A percentile compares a stretch with the other conserved stretches of the same genome.
phyloP scores from a whole-genome alignment of 2,888 invertebrate species.

The Nymphalis urticae region DNA sequence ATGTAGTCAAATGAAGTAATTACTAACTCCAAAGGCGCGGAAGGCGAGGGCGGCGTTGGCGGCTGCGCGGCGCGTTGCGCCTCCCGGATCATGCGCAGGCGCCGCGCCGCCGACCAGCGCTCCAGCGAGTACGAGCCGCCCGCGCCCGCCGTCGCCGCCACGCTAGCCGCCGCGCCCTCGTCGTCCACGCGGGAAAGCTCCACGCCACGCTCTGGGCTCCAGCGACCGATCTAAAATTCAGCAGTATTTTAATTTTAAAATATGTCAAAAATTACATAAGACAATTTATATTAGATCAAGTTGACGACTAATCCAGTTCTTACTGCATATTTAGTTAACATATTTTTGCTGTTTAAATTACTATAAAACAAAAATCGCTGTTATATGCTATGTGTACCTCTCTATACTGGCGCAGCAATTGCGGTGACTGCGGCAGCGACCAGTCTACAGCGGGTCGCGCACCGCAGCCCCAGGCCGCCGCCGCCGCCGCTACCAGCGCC shows the following conservation, averaged over 20 bases:
- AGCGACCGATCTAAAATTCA: slow-evolving; percentile 61
- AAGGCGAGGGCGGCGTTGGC: slow-evolving; percentile 20
- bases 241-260: no score
- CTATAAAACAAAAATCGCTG: neutral
- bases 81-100: slow-evolving; percentile 74
- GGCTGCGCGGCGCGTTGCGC: slow-evolving; percentile 63
- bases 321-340: neutral
- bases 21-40: slow-evolving; percentile 40
- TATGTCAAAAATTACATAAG: no score
- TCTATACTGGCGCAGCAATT: slow-evolving; percentile 70
- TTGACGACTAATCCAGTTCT: neutral
- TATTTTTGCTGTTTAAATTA: no score
- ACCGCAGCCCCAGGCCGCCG: slow-evolving; percentile 74
- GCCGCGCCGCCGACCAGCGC: slow-evolving; percentile 74
- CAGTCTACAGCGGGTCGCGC: slow-evolving; percentile 74
- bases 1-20: no score
- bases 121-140: slow-evolving; percentile 70
- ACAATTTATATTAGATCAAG: neutral
- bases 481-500: slow-evolving; percentile 78
- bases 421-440: slow-evolving; percentile 76
- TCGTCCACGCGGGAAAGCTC: slow-evolving; percentile 65
- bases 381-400: slow-evolving; percentile 56
- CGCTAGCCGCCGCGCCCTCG: slow-evolving; percentile 51
- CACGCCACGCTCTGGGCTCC: slow-evolving; percentile 71
- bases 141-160: slow-evolving; percentile 52